phyloP scores from a whole-genome alignment of 53 echinoderm and acorn worm species.

The Paracentrotus lividus region DNA sequence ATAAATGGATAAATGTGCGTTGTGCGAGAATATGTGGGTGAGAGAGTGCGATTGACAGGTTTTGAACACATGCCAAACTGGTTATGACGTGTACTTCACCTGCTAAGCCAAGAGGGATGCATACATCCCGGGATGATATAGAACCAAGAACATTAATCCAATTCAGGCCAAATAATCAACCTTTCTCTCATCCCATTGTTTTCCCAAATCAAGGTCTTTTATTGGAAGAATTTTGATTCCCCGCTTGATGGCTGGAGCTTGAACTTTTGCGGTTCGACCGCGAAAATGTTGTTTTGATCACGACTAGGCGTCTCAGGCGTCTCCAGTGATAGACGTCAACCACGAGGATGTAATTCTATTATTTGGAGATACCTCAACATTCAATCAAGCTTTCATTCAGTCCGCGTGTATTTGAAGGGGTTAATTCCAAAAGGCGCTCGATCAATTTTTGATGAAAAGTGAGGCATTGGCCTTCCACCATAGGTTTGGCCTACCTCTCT shows the following conservation, averaged over 20 bases:
- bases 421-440: too few species aligned
- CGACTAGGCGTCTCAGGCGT: not conserved
- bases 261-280: conserved; percentile 27
- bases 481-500: not conserved
- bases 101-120: conserved; percentile 1
- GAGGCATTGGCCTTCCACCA: too few species aligned
- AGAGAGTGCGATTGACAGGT: not conserved
- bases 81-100: not conserved
- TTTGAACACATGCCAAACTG: conserved; percentile 43
- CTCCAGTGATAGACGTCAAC: not conserved
- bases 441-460: too few species aligned
- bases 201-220: not conserved
- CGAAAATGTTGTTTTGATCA: conserved; percentile 37
- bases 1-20: too few species aligned
- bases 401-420: not conserved
- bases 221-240: not conserved
- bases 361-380: not conserved
- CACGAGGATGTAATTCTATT: not conserved
- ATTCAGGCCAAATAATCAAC: conserved; percentile 31
- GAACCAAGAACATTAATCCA: not conserved
- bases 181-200: not conserved
- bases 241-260: not conserved
- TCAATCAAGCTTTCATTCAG: not conserved
- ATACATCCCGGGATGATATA: not conserved
- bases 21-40: not conserved